A percentile compares a stretch with the other conserved stretches of the same genome.
These are phyloP conservation scores for Lochmaea crataegi DNA, from an alignment of 2,888 invertebrate genomes.

Conservation along the genomic window DNA sequence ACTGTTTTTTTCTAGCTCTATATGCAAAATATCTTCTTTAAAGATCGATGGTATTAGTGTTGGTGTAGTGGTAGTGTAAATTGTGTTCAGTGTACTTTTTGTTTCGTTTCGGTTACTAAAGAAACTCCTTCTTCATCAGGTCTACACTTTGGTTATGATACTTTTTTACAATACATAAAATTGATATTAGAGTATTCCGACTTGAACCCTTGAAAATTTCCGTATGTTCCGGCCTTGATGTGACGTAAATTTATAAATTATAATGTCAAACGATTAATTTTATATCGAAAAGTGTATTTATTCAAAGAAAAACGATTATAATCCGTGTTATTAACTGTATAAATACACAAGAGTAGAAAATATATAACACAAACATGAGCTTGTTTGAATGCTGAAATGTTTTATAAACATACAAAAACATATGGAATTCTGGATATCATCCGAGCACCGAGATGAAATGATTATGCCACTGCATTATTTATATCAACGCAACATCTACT, in stretches of 20 bases:
- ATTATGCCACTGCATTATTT: slow-evolving; percentile 45
- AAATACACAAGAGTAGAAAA: slow-evolving; percentile 60
- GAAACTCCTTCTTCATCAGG: too few relatives aligned
- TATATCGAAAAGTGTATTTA: slow-evolving; percentile 57
- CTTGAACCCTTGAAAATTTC: neutral
- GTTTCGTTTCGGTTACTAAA: too few relatives aligned
- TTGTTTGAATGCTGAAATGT: slow-evolving; percentile 63
- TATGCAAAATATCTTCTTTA: too few relatives aligned
- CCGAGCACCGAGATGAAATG: slow-evolving; percentile 49
- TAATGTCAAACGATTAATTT: slow-evolving; percentile 45
- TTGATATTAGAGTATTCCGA: neutral
- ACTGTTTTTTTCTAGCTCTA: too few relatives aligned
- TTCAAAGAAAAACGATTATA: slow-evolving; percentile 60
- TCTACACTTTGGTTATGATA: too few relatives aligned
- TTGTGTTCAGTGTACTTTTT: too few relatives aligned
- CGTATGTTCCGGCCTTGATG: slow-evolving; percentile 5
- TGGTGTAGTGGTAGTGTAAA: too few relatives aligned
- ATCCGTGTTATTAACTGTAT: slow-evolving; percentile 61
- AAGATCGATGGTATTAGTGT: too few relatives aligned
- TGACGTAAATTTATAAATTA: slow-evolving; percentile 45
- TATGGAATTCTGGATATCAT: slow-evolving; percentile 64
- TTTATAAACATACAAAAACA: slow-evolving; percentile 64
- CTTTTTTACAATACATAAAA: too few relatives aligned
- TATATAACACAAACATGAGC: slow-evolving; percentile 62
- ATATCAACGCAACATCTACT: slow-evolving; percentile 31